Percentiles rank a stretch among this genome's conserved stretches.
These are phyloP conservation scores for Acropternis orthonyx DNA, from an alignment of 2,797 vertebrate genomes.

Conservation along the genomic window DNA sequence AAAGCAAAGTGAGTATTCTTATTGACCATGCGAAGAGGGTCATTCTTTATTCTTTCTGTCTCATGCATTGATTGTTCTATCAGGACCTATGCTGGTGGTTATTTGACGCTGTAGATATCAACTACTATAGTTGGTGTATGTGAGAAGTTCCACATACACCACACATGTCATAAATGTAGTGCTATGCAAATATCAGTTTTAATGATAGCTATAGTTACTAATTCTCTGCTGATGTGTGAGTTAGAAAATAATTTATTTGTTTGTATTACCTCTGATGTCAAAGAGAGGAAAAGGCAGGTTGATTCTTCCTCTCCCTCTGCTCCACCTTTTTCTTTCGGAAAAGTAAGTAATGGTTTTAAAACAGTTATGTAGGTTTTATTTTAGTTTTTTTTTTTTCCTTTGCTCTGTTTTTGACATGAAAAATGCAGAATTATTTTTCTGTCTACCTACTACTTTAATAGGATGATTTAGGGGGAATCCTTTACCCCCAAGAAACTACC, in stretches of 20 bases:
- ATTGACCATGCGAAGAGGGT: constrained; percentile 12
- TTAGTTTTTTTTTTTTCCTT: not conserved
- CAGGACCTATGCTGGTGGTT: not conserved
- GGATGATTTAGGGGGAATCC: not conserved
- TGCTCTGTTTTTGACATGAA: not conserved
- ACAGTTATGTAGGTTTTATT: not conserved
- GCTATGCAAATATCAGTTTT: not conserved
- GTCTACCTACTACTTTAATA: not conserved
- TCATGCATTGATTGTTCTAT: constrained; percentile 10
- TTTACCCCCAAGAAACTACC: not conserved
- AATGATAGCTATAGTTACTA: not conserved
- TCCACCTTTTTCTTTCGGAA: not conserved
- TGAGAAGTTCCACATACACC: not conserved
- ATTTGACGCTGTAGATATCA: not conserved
- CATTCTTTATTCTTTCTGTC: constrained; percentile 25
- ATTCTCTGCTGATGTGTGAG: not conserved
- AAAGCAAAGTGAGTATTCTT: constrained; percentile 28
- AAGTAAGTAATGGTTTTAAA: not conserved
- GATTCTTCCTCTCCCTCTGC: not conserved
- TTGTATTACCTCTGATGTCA: not conserved
- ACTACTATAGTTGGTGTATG: not conserved
- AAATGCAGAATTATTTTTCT: not conserved
- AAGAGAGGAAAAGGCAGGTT: not conserved
- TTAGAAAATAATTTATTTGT: not conserved
- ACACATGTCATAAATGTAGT: not conserved